Conservation (phyloP, 37 sponge, comb jelly and placozoan species). For the Petrosia ficiformis region DNA sequence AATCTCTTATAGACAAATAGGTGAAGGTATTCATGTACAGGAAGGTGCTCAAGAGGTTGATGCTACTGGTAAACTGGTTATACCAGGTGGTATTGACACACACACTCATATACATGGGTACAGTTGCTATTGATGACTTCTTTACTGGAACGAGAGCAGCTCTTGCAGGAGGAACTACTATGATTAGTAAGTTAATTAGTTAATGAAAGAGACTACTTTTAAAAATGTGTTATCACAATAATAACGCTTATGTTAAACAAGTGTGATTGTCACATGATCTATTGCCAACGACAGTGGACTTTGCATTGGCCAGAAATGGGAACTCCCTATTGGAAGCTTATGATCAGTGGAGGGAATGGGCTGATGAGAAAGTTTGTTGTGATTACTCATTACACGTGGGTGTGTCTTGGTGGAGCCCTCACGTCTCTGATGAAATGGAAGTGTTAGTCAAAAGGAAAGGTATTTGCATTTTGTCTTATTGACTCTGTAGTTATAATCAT, state of each 20-base stretch:
- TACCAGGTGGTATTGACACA: conserved; percentile 93
- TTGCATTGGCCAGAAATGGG: conserved; percentile 72
- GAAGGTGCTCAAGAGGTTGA: conserved; percentile 58
- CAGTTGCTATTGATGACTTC: conserved; percentile 92
- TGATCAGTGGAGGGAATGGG: conserved; percentile 87
- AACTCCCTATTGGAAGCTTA: conserved; percentile 68
- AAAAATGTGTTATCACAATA: no score
- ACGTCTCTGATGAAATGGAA: conserved; percentile 87
- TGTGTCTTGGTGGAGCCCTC: conserved; percentile 90
- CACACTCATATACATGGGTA: conserved; percentile 98
- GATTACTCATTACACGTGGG: conserved; percentile 92
- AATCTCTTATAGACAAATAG: conserved; percentile 43
- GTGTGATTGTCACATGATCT: no score
- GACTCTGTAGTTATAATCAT: no score
- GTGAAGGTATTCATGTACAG: conserved; percentile 51
- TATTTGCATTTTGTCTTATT: no score
- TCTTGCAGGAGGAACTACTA: conserved; percentile 94
- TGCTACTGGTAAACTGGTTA: conserved; percentile 82
- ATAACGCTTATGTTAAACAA: no score
- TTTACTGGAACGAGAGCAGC: conserved; percentile 87
- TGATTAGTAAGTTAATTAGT: conserved; percentile 91
- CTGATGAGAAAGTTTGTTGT: conserved; percentile 87
- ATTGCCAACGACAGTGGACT: conserved; percentile 72
- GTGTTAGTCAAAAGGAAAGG: conserved; percentile 76
- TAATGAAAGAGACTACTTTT: no score